Evolutionary conservation across 2,797 vertebrate genomes (phyloP).

Genomic region (Sebastiscus albofasciatus): DNA sequence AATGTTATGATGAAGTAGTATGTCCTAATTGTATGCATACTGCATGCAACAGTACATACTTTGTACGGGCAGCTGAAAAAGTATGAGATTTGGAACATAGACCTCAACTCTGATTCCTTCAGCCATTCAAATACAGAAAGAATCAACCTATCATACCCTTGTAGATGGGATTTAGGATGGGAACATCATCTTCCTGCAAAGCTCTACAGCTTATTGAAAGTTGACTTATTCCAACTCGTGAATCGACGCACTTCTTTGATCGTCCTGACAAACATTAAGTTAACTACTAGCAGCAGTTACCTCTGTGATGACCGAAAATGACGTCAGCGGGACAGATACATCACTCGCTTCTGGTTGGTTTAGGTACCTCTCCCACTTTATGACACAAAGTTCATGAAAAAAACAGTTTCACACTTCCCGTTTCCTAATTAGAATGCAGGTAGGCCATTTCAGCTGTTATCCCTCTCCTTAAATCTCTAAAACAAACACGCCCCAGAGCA

Average conservation of each 20-base stretch:
- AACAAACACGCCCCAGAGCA: not conserved
- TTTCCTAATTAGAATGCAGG: constrained; percentile 4
- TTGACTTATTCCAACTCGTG: not conserved
- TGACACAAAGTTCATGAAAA: not conserved
- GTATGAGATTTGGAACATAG: not conserved
- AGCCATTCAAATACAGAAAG: not conserved
- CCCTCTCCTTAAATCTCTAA: not conserved
- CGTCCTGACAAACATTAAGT: not conserved
- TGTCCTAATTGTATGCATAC: no score
- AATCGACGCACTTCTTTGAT: not conserved
- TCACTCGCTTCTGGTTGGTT: not conserved
- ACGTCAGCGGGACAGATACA: not conserved
- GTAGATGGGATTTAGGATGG: not conserved
- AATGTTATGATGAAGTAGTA: no score
- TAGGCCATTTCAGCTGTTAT: not conserved
- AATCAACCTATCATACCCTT: not conserved
- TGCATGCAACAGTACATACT: not conserved
- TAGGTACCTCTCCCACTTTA: not conserved
- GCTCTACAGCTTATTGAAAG: not conserved
- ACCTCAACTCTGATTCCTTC: not conserved
- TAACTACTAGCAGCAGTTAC: not conserved
- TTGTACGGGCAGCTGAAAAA: not conserved
- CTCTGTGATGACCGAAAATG: not conserved
- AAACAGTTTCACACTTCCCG: not conserved
- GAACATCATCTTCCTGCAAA: not conserved